These are phyloP conservation scores for Tachina lurida DNA, from an alignment of 2,888 invertebrate species.

Conservation along the genomic window DNA sequence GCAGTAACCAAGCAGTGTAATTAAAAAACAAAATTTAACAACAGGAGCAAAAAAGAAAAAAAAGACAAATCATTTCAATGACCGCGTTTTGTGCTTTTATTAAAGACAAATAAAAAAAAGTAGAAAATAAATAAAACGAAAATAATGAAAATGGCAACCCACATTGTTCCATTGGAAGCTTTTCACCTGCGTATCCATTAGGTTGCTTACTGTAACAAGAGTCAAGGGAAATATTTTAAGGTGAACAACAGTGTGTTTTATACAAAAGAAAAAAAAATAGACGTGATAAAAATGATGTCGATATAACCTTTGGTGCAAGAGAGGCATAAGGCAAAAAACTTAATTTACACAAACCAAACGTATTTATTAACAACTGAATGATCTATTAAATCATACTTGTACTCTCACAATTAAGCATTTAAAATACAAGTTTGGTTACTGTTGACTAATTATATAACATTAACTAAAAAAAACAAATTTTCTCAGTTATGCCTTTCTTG, in stretches of 20 bases:
- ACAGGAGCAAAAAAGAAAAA: slow-evolving; percentile 14
- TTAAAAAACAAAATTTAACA: slow-evolving; percentile 62
- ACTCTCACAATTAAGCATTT: no score
- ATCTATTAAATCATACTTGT: no score
- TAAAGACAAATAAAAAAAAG: background rate
- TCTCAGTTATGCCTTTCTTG: no score
- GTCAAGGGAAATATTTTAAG: slow-evolving; percentile 19
- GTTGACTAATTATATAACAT: no score
- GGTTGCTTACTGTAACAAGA: background rate
- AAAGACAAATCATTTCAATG: slow-evolving; percentile 52
- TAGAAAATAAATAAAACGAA: background rate
- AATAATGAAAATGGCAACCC: slow-evolving; percentile 18
- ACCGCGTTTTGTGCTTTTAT: slow-evolving; percentile 45
- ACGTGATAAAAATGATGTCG: background rate
- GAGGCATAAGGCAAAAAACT: no score
- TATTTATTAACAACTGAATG: no score
- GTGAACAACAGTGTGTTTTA: slow-evolving; percentile 11
- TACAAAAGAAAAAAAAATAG: background rate
- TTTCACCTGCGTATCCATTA: background rate
- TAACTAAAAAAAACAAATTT: no score
- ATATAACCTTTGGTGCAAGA: no score
- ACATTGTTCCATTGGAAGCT: slow-evolving; percentile 16
- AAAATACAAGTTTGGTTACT: no score
- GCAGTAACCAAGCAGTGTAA: slow-evolving; percentile 69
- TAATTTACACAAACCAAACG: no score